Conservation (phyloP, 2,113 vertebrate species). For the Anas platyrhynchos region DNA sequence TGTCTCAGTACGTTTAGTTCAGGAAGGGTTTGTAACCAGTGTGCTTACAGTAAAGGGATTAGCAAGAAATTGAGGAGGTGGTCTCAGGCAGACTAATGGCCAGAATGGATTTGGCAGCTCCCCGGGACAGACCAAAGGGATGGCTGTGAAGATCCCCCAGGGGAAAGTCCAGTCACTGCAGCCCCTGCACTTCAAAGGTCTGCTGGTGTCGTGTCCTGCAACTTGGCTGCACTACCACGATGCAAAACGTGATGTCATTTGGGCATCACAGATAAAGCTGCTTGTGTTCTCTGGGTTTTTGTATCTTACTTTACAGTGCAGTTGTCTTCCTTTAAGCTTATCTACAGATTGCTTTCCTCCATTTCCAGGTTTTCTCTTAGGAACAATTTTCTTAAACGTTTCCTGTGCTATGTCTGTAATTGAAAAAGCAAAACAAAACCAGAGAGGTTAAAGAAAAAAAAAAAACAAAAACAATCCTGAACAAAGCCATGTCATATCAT, state of each 20-base stretch:
- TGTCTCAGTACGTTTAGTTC: background rate
- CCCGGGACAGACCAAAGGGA: background rate
- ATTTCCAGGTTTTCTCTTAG: background rate
- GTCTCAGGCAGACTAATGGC: background rate
- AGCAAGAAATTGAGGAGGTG: background rate
- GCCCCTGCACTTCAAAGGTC: background rate
- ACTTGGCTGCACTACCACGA: background rate
- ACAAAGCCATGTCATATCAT: fast-evolving
- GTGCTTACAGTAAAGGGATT: background rate
- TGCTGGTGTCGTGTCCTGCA: background rate
- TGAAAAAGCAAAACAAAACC: background rate
- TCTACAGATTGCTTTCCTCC: background rate
- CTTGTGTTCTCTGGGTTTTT: background rate
- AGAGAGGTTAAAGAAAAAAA: background rate
- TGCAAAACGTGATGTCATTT: background rate
- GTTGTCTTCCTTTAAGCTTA: background rate
- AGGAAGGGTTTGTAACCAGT: background rate
- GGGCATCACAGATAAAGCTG: background rate
- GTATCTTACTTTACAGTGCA: background rate
- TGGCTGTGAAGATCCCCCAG: background rate
- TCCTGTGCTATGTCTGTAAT: background rate
- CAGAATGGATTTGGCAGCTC: background rate
- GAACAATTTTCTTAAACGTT: background rate
- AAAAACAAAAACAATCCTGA: background rate
- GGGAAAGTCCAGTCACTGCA: background rate